Conservation (phyloP, 2,888 invertebrate genomes). For the Blera fallax region DNA sequence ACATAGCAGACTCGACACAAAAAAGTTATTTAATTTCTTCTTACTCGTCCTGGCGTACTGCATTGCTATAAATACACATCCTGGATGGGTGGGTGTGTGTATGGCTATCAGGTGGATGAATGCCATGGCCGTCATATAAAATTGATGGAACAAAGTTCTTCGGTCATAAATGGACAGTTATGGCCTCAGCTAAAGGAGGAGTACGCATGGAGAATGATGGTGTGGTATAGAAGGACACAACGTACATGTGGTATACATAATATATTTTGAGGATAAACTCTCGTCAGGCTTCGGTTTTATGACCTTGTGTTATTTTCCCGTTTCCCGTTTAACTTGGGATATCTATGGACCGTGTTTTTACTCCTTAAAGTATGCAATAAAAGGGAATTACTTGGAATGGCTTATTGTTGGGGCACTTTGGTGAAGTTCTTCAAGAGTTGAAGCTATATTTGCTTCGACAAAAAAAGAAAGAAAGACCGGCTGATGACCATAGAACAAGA, state of each 20-base stretch:
- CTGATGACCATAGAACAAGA: constrained; percentile 1
- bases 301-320: constrained; percentile 18
- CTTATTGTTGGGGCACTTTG: constrained; percentile 11
- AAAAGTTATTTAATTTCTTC: constrained; percentile 58
- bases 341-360: constrained; percentile 14
- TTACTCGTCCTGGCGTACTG: constrained; percentile 30
- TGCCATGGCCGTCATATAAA: constrained; percentile 51
- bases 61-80: constrained; percentile 41
- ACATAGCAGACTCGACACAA: constrained; percentile 12
- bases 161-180: constrained; percentile 52
- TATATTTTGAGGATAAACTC: constrained; percentile 29
- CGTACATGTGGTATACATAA: constrained; percentile 15
- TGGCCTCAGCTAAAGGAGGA: constrained; percentile 8
- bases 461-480: not conserved
- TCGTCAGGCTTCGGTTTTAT: constrained; percentile 35
- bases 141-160: constrained; percentile 63
- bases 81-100: constrained; percentile 14
- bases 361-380: constrained; percentile 46
- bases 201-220: not conserved
- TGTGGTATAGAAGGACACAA: constrained; percentile 2
- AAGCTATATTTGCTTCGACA: not conserved
- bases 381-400: constrained; percentile 28
- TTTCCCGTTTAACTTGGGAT: constrained; percentile 33
- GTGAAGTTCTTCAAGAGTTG: not conserved
- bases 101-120: constrained; percentile 52